Evolutionary conservation across 2,113 vertebrate species (phyloP), one percentile per base, ranked within the genome.

Genomic region (Psettodes erumei): DNA sequence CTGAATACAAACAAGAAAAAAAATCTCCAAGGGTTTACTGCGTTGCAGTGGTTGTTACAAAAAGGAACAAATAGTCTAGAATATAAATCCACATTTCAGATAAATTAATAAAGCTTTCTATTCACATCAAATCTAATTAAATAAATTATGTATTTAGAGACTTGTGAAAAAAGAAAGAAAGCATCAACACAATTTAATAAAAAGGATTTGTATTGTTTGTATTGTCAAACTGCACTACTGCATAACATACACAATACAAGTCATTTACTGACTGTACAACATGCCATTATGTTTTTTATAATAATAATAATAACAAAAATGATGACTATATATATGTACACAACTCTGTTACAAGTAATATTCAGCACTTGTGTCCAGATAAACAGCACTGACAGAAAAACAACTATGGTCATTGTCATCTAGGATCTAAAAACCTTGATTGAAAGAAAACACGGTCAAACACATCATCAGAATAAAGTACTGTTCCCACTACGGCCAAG

Each of bases 241-340:
- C 96, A 96, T 98, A 97, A 97, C 96, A 97, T 96, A 97, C 96
- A 97, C 96, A 96, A 96, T 96, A 97, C 95, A 95, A 95, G 96
- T 94, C 91, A 91, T 94, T 95, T 94, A 95, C 94, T 93, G 89
- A 90, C 88, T 90, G 90, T 91, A 93, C 90, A 91, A 91, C 91
- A 93, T 93, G 91, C 91, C 86, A 62, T 87, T 87, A 75, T 86
- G 84, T 71, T 77, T 42, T 68, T 68, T 67, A 74, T 59, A 75
- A 90, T 79, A 79, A 84, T 68, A 66, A 86, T 75, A 89, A 90
- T 75, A 86, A 86, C 37, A 88, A 88, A 90, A 90, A 83, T 80
- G 73, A 74, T 88, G 79, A 85, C 81, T 89, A 86, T 88, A 86
- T 84, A 81, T 90, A 90, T 89, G 83, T 90, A 92, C 88, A 91